Percentiles rank a stretch among this genome's conserved stretches.
Evolutionary conservation across 92 coral and sea anemone genomes (phyloP).

Genomic region (Siderastrea radians): DNA sequence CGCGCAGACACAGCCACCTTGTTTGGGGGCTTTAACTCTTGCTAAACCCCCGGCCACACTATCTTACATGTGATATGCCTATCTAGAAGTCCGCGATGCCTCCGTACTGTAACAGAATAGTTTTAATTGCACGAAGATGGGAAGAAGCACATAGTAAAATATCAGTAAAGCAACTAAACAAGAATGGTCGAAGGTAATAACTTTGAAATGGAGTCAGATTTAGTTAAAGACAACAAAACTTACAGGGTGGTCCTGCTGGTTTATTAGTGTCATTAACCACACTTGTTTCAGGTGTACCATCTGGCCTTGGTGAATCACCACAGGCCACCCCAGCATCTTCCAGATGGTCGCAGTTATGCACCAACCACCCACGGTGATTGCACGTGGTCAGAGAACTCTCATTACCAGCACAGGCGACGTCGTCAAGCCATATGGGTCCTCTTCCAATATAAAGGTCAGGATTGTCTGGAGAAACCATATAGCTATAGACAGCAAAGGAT

Average conservation of each 20-base stretch:
- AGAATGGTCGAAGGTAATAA: no score
- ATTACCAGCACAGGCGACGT: constrained; percentile 35
- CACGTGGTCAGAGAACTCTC: constrained; percentile 36
- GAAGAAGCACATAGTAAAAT: no score
- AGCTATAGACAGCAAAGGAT: constrained; percentile 9
- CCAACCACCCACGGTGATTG: constrained; percentile 46
- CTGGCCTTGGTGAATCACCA: constrained; percentile 27
- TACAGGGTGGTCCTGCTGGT: constrained; percentile 15
- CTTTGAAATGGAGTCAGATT: no score
- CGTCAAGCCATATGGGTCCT: constrained; percentile 50
- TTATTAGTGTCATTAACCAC: constrained; percentile 23
- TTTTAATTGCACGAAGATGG: neutral
- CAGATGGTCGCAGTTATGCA: constrained; percentile 44
- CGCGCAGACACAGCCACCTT: no score
- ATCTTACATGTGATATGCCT: no score
- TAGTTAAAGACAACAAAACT: neutral
- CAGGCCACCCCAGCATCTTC: constrained; percentile 58
- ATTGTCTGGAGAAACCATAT: neutral
- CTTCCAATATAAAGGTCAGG: constrained; percentile 18
- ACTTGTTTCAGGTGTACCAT: neutral
- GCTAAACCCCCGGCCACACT: no score
- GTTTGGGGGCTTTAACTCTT: no score
- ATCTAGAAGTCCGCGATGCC: no score
- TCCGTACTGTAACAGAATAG: neutral
- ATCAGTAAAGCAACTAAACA: no score